Base-by-base conservation (phyloP, 2,113 vertebrate species). In the Echinops telfairi region DNA sequence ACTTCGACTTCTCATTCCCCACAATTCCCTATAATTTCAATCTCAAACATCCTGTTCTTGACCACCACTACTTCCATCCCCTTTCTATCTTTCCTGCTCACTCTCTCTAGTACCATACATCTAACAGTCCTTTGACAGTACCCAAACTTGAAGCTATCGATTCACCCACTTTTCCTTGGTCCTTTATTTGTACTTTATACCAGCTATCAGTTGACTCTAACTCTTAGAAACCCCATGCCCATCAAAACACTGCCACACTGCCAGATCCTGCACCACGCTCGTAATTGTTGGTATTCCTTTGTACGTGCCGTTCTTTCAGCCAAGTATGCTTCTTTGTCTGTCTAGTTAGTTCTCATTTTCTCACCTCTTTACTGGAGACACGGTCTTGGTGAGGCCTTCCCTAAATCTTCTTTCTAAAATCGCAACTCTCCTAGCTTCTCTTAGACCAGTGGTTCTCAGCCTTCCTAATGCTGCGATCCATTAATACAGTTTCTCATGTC, bases 21-120 rank as follows among this genome's bases (percentile, higher is more conserved):
- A 27, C 43, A 60, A 33, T 91, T 92, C 64, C 58, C n/a, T 17
- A n/a, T 57, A 53, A 82, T 84, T 81, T 84, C 53, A 71, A 0
- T 83, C 85, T 93, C 75, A 87, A 53, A 43, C 16, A 83, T 60
- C 62, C 38, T 27, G 86, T 80, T 89, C 60, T 93, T 85, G 88
- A 64, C 79, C 47, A 75, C 22, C 47, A 62, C 60, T 62, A 62
- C 16, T 9, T 53, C 47, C 23, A 1, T 8, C 43, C 79, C 38
- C 31, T 77, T 81, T 29, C 73, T 80, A 0, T 43, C 57, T 96
- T 78, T 83, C 27, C 80, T 81, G 11, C 43, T 80, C 25, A 31
- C n/a, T 89, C 4, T 64, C 60, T 82, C 33, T 86, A 53, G 70
- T 83, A 62, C 29, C n/a, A 23, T 10, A 82, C 92, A 47, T 83